Base-by-base conservation (phyloP, 2,888 invertebrate species). In the Chloroclysta siterata region DNA sequence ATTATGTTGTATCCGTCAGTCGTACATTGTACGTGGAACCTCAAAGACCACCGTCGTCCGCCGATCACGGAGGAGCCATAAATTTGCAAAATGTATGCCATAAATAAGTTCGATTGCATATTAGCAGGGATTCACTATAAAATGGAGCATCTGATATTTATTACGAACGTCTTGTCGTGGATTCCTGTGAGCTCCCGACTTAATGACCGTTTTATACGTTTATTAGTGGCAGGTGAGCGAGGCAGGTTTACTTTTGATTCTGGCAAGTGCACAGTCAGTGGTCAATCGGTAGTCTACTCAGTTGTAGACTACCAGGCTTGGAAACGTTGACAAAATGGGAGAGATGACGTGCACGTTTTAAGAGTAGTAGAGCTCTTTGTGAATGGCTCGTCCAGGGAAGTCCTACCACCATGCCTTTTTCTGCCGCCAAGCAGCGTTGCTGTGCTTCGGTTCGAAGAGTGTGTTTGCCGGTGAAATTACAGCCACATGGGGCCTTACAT, bases 41-140 rank as follows among this genome's bases (percentile, higher is more conserved):
- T 70, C 65, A 64, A 56, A 66, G 62, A 28, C 52, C 57, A 42
- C 63, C 57, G 68, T 71, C 70, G 63, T 73, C 72, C 71, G 76
- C 67, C 66, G 53, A 69, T 70, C 71, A 73, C 74, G 70, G 73
- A 74, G 69, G 63, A 57, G 64, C 68, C 60, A 78, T 78, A 80
- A 78, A 78, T 79, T 69, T 66, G 51, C 70, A 63, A 71, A 71
- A 75, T 74, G 71, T 69, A 59, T 72, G 66, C 71, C 71, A 76
- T 81, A 78, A 80, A 80, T 74, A 75, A 72, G 70, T 76, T 78
- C 73, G 76, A 80, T 79, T 75, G 77, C 75, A 75, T 73, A 78
- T 81, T 78, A 76, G 68, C 71, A 56, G 72, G 65, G 71, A 72
- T 76, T 39, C 72, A 75, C 72, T 77, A 75, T 77, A 77, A 75